Evolutionary conservation across 1,140 invertebrate species (phyloP).

Genomic region (Drosophila ohnishii): DNA sequence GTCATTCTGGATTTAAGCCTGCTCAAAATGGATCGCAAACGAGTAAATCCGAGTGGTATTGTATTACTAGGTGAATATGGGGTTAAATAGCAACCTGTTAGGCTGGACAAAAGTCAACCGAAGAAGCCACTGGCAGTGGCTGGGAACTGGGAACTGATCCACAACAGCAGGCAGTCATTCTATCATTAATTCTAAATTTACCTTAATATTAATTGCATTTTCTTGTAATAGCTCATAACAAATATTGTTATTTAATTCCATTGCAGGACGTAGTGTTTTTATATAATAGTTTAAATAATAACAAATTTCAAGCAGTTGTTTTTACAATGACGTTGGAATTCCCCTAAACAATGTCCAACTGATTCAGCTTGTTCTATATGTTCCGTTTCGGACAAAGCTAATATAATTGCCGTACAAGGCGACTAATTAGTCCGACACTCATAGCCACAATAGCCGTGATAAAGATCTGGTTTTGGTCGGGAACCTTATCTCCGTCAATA

Average conservation of each 20-base stretch:
- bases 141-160: neutral
- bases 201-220: neutral
- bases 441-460: slow-evolving; percentile 26
- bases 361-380: slow-evolving; percentile 1
- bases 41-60: neutral
- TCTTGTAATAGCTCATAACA: neutral
- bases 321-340: slow-evolving; percentile 1
- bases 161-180: too few relatives aligned
- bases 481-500: slow-evolving; percentile 12
- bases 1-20: slow-evolving; percentile 14
- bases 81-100: slow-evolving; percentile 3
- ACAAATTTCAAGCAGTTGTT: slow-evolving; percentile 1
- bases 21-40: slow-evolving; percentile 6
- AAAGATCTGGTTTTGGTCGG: slow-evolving; percentile 34
- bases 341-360: neutral
- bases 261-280: neutral
- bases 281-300: neutral
- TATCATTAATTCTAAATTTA: neutral
- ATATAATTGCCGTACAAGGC: slow-evolving; percentile 41
- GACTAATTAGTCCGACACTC: slow-evolving; percentile 36
- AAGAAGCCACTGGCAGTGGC: neutral
- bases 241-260: neutral
- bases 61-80: neutral
- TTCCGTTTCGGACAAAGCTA: slow-evolving; percentile 1
- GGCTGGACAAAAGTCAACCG: neutral